Evolutionary conservation across 2,888 invertebrate species (phyloP).

Genomic region (Xanthia icteritia): DNA sequence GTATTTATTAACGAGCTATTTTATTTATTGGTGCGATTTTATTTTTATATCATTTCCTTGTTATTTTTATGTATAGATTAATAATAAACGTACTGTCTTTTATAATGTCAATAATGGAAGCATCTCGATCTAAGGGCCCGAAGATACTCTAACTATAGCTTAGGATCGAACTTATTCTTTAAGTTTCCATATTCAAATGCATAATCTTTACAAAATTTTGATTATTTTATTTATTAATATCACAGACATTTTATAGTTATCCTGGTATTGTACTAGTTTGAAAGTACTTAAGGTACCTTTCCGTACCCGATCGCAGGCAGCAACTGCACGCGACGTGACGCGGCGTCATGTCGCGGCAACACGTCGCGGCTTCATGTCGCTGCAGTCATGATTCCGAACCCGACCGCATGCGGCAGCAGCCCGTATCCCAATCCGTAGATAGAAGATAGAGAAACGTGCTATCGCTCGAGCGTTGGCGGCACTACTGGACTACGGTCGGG

Average conservation of each 20-base stretch:
- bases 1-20: conserved; percentile 24
- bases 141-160: conserved; percentile 2
- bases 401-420: no score
- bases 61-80: conserved; percentile 24
- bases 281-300: no score
- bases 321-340: no score
- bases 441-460: no score
- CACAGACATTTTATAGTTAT: neutral
- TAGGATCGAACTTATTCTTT: neutral
- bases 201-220: neutral
- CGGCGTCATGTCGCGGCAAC: no score
- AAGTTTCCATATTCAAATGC: neutral
- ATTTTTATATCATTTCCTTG: conserved; percentile 10
- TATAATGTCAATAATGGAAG: neutral
- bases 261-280: neutral
- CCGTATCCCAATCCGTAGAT: no score
- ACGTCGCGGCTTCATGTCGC: no score
- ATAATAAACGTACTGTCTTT: neutral
- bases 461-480: no score
- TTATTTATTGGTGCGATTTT: conserved; percentile 48
- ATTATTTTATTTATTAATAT: conserved; percentile 3
- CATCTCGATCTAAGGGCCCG: conserved; percentile 35
- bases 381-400: no score
- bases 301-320: no score
- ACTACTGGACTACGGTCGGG: no score